Percentiles rank a stretch among this genome's conserved stretches.
Conservation (phyloP, 92 coral and sea anemone species). For the Porites cylindrica region DNA sequence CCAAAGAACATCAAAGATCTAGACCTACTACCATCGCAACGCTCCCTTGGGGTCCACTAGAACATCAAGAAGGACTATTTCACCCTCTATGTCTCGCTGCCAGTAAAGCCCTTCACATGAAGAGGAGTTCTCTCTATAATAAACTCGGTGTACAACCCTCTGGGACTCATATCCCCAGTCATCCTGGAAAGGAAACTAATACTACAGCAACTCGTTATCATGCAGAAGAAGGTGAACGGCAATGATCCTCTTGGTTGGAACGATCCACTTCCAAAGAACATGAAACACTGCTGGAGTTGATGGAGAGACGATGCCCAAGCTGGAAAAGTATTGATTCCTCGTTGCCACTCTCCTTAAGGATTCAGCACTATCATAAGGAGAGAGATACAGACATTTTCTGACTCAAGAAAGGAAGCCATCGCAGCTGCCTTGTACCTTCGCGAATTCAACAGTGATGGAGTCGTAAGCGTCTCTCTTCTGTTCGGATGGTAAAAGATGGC, state of each 20-base stretch:
- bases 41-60: background rate
- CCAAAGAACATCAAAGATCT: background rate
- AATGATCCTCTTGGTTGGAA: conserved; percentile 39
- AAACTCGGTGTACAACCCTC: conserved; percentile 44
- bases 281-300: conserved; percentile 42
- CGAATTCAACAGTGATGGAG: background rate
- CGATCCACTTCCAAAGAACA: conserved; percentile 49
- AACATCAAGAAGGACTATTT: background rate
- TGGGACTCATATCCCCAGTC: conserved; percentile 23
- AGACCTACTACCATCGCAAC: background rate
- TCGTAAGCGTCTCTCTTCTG: background rate
- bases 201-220: conserved; percentile 42
- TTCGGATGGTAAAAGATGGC: conserved; percentile 17
- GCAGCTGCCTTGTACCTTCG: conserved; percentile 23
- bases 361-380: conserved; percentile 20
- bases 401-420: conserved; percentile 32
- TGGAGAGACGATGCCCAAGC: conserved; percentile 47
- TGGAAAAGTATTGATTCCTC: conserved; percentile 28
- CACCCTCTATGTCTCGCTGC: conserved; percentile 7
- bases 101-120: background rate
- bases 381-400: conserved; percentile 37
- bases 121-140: conserved; percentile 22
- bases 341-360: conserved; percentile 41
- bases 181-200: conserved; percentile 27
- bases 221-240: conserved; percentile 35